Evolutionary conservation across 2,888 invertebrate genomes (phyloP), one percentile per base, ranked within the genome.

Genomic region (Andricus quercusramuli): DNA sequence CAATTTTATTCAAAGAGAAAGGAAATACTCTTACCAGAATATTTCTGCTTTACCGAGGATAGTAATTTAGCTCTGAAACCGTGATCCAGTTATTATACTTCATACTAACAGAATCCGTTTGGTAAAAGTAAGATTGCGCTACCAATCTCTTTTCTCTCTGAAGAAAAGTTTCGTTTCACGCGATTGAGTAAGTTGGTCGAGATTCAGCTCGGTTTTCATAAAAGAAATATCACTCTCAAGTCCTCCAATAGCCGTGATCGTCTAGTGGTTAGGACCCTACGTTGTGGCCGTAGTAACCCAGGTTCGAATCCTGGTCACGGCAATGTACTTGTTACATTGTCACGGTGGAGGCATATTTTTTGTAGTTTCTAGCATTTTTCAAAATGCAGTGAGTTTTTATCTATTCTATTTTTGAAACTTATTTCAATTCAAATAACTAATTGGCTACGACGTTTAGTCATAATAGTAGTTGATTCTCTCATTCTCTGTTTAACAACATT

Each of bases 231-330:
- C n/a, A 9, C 51, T 5, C 8, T 17, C 32, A 65, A 32, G 65
- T 65, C 68, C 68, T 47, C 47, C 25, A 47, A 77, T 86, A 87
- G 86, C 86, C 85, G 86, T 86, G 87, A 87, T 87, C 87, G 85
- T 87, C 86, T 87, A 85, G 80, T 82, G 78, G 80, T 92, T 90
- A 92, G 91, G 92, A 92, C 92, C 91, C 92, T 92, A 92, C 92
- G 92, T 92, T 92, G 92, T 92, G 92, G 92, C 92, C 92, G 92
- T 92, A 92, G 92, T 91, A 92, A 92, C 92, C 92, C 92, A 92
- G 92, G 92, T 92, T 93, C 92, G 92, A 92, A 92, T 92, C 92
- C 66, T 66, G 17, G 32, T 37, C 29, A 66, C 29, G 20, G 20
- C 29, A 32, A 32, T 32, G 66, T 66, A 37, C 66, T 29, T 4